These are phyloP conservation scores for Alviniconcha marisindica DNA, from an alignment of 1,140 invertebrate species.

Conservation along the genomic window DNA sequence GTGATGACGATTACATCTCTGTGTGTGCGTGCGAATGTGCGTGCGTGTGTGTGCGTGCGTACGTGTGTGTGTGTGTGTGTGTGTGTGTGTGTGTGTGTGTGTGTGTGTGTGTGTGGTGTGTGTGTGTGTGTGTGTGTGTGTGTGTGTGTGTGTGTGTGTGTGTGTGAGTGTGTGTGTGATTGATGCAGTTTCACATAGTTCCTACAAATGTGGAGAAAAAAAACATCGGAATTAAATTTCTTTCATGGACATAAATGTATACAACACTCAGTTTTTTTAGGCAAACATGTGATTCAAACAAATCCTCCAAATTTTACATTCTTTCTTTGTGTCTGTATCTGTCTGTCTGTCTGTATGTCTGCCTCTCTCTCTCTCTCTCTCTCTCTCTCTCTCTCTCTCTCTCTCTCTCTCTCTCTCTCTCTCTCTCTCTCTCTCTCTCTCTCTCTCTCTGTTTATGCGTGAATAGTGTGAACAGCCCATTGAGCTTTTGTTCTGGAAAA, in stretches of 20 bases:
- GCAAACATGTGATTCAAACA: too few species aligned
- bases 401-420: constrained; percentile 21
- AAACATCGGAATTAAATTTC: too few species aligned
- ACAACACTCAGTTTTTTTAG: too few species aligned
- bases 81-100: constrained; percentile 16
- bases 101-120: constrained; percentile 33
- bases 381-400: background rate
- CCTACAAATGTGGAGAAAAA: too few species aligned
- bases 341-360: background rate
- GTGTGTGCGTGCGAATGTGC: constrained; percentile 4
- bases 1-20: background rate
- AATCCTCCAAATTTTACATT: too few species aligned
- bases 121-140: constrained; percentile 13
- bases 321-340: background rate
- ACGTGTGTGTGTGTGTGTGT: constrained; percentile 7
- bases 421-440: constrained; percentile 18
- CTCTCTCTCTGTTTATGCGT: background rate
- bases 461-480: background rate
- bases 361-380: background rate
- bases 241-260: too few species aligned
- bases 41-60: background rate
- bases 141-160: constrained; percentile 1
- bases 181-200: background rate
- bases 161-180: constrained; percentile 10
- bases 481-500: background rate